A percentile compares a stretch with the other conserved stretches of the same genome.
These are phyloP conservation scores for Petrocephalus microphthalmus DNA, from an alignment of 2,113 vertebrate genomes.

Conservation along the genomic window DNA sequence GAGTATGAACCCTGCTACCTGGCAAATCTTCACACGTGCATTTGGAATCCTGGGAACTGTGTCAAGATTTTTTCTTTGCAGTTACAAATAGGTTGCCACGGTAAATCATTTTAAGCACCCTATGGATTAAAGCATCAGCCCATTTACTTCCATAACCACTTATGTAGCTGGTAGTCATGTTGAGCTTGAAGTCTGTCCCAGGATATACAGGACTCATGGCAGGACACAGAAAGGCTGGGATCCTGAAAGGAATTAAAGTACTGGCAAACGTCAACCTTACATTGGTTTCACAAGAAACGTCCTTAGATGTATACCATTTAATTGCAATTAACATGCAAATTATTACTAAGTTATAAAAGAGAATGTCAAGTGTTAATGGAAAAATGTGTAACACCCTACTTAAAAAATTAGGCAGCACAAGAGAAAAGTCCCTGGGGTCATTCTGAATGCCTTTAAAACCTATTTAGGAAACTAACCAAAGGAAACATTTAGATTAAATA, in stretches of 20 bases:
- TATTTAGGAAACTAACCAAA: neutral
- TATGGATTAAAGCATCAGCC: neutral
- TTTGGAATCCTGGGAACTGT: neutral
- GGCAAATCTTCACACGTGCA: neutral
- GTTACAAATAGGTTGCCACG: neutral
- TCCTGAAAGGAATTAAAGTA: neutral
- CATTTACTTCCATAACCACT: neutral
- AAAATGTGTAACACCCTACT: neutral
- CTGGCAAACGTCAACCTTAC: neutral
- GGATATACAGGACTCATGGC: neutral
- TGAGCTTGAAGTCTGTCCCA: neutral
- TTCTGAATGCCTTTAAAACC: neutral
- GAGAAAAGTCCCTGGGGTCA: neutral
- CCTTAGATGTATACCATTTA: neutral
- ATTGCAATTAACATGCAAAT: neutral
- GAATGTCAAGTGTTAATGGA: neutral
- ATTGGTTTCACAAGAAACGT: neutral
- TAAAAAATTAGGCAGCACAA: neutral
- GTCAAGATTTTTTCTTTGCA: neutral
- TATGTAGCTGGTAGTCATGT: neutral
- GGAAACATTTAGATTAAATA: neutral
- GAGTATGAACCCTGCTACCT: conserved; percentile 9
- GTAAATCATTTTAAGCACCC: neutral
- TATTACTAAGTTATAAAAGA: neutral
- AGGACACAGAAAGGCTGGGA: neutral